Percentiles rank a stretch among this genome's conserved stretches.
These are phyloP conservation scores for Epicauta chinensis DNA, from an alignment of 1,140 invertebrate genomes.

Conservation along the genomic window DNA sequence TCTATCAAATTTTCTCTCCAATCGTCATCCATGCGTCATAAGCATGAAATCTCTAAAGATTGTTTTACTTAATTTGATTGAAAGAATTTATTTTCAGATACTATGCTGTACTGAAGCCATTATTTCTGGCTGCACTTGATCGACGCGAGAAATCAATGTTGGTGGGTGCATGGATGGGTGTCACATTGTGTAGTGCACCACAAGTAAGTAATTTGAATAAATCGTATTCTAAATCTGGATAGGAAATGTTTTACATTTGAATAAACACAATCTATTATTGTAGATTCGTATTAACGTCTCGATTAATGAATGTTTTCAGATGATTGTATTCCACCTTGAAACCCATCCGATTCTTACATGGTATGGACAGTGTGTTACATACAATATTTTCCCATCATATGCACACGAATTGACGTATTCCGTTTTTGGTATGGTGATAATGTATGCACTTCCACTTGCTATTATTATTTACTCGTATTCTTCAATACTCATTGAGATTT, in stretches of 20 bases:
- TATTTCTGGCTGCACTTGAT: slow-evolving; percentile 63
- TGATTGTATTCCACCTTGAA: slow-evolving; percentile 73
- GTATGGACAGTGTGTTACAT: slow-evolving; percentile 79
- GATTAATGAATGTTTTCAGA: slow-evolving; percentile 55
- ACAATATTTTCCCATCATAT: slow-evolving; percentile 60
- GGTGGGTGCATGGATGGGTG: slow-evolving; percentile 66
- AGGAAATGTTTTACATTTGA: no score
- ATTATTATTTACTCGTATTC: slow-evolving; percentile 83
- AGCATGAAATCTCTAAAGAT: no score
- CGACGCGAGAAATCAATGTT: slow-evolving; percentile 67
- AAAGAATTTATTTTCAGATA: slow-evolving; percentile 54
- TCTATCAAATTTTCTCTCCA: no score
- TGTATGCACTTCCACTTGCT: slow-evolving; percentile 78
- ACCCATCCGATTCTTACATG: slow-evolving; percentile 64
- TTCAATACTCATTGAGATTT: slow-evolving; percentile 76
- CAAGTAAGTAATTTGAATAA: slow-evolving; percentile 45
- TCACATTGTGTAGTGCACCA: slow-evolving; percentile 72
- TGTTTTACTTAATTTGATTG: background rate
- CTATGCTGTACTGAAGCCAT: slow-evolving; percentile 74
- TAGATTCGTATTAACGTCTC: no score
- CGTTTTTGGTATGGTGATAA: slow-evolving; percentile 70
- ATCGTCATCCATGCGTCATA: background rate
- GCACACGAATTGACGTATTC: slow-evolving; percentile 68
- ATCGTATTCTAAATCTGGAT: background rate
- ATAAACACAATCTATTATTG: background rate